A percentile compares a stretch with the other conserved stretches of the same genome.
Evolutionary conservation across 1,140 invertebrate genomes (phyloP).

Genomic region (Drosophila carrolli): DNA sequence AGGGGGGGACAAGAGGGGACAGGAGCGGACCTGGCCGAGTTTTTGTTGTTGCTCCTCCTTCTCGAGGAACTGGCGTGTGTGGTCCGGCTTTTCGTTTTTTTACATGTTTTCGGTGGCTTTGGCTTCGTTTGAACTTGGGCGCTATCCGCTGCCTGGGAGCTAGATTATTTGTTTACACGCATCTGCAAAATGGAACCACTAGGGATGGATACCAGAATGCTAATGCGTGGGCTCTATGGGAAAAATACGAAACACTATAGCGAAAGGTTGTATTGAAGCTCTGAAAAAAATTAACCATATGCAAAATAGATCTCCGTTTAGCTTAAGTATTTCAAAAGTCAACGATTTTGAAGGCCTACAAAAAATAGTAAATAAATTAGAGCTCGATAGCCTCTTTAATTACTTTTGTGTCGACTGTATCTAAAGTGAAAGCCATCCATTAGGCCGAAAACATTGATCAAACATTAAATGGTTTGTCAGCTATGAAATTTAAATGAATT

Average conservation of each 20-base stretch:
- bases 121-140: slow-evolving; percentile 72
- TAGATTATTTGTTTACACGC: slow-evolving; percentile 84
- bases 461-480: too few species aligned
- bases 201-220: slow-evolving; percentile 30
- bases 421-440: too few species aligned
- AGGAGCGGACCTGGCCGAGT: slow-evolving; percentile 42
- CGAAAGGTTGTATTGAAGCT: too few species aligned
- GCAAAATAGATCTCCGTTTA: too few species aligned
- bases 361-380: too few species aligned
- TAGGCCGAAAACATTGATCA: too few species aligned
- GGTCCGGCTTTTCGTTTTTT: slow-evolving; percentile 56
- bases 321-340: too few species aligned
- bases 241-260: background rate
- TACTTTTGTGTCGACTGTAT: too few species aligned
- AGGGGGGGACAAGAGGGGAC: slow-evolving; percentile 4
- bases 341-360: too few species aligned
- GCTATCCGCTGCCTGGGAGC: slow-evolving; percentile 25
- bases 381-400: too few species aligned
- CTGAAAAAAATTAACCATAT: background rate
- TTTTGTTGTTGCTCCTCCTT: slow-evolving; percentile 40
- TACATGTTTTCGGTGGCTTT: slow-evolving; percentile 80
- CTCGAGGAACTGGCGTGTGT: slow-evolving; percentile 59
- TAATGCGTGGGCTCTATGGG: background rate
- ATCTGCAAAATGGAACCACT: slow-evolving; percentile 45
- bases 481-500: too few species aligned